These are phyloP conservation scores for Coptodon bakossiorum DNA, from an alignment of 2,113 vertebrate genomes.

Conservation along the genomic window DNA sequence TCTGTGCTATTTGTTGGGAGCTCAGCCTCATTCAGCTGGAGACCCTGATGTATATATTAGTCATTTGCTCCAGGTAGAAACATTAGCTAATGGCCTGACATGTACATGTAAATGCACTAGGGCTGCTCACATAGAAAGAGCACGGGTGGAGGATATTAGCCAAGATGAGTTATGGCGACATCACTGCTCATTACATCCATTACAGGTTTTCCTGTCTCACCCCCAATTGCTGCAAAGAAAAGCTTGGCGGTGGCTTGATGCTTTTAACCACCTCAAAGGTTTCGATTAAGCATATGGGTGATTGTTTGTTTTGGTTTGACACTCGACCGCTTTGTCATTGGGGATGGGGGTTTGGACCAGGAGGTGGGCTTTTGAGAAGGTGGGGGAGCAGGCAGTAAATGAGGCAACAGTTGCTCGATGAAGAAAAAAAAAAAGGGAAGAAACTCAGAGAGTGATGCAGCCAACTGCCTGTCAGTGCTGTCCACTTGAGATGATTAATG, in stretches of 20 bases:
- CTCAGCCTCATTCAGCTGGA: not conserved
- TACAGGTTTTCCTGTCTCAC: conserved; percentile 20
- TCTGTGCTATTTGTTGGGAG: not conserved
- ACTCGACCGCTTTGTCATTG: conserved; percentile 24
- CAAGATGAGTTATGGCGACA: not conserved
- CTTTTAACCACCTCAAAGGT: conserved; percentile 51
- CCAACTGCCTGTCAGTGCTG: conserved; percentile 64
- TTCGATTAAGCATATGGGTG: conserved; percentile 53
- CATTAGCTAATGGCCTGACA: conserved; percentile 9
- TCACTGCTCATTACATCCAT: conserved; percentile 47
- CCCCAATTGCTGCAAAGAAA: conserved; percentile 11
- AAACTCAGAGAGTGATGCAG: conserved; percentile 53
- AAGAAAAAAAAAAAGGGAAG: not conserved
- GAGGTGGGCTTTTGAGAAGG: not conserved
- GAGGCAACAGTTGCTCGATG: conserved; percentile 10
- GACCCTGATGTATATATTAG: not conserved
- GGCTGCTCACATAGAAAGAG: not conserved
- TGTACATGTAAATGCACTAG: conserved; percentile 25
- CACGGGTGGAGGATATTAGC: not conserved
- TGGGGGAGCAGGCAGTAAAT: not conserved
- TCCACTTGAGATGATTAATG: conserved; percentile 71
- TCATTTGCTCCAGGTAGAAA: not conserved
- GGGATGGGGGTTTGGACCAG: not conserved
- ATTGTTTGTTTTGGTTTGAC: conserved; percentile 59
- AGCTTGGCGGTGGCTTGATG: not conserved